Evolutionary conservation across 64 coral and sea anemone genomes (phyloP).

Genomic region (Stichodactyla helianthus): DNA sequence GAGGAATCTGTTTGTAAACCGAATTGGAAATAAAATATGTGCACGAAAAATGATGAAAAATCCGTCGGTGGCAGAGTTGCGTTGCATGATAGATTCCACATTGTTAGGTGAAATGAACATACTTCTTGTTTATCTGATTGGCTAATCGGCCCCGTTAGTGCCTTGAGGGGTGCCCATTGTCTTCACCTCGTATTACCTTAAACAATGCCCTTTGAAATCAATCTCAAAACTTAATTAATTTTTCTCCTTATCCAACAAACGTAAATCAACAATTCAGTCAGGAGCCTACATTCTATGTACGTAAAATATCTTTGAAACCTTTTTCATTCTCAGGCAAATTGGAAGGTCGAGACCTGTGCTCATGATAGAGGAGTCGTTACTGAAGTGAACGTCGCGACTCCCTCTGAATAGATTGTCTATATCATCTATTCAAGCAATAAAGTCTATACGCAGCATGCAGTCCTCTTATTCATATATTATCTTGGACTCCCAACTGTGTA

Average conservation of each 20-base stretch:
- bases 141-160: constrained; percentile 7
- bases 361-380: background rate
- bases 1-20: too few relatives aligned
- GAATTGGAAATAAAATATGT: too few relatives aligned
- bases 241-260: background rate
- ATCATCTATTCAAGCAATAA: background rate
- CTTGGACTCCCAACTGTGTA: constrained; percentile 5
- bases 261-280: background rate
- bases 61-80: background rate
- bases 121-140: constrained; percentile 3
- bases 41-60: too few relatives aligned
- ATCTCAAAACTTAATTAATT: background rate
- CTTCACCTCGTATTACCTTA: background rate
- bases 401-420: background rate
- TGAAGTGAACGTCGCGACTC: background rate
- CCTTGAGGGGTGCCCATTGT: background rate
- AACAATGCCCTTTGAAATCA: background rate
- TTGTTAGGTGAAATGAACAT: background rate
- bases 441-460: background rate
- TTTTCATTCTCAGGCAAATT: background rate
- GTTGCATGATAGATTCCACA: background rate
- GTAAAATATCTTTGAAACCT: too few relatives aligned
- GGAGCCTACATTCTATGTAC: too few relatives aligned
- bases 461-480: background rate
- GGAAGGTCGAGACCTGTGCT: background rate